phyloP scores from a whole-genome alignment of 2,888 invertebrate genomes.

The Tachina lurida region DNA sequence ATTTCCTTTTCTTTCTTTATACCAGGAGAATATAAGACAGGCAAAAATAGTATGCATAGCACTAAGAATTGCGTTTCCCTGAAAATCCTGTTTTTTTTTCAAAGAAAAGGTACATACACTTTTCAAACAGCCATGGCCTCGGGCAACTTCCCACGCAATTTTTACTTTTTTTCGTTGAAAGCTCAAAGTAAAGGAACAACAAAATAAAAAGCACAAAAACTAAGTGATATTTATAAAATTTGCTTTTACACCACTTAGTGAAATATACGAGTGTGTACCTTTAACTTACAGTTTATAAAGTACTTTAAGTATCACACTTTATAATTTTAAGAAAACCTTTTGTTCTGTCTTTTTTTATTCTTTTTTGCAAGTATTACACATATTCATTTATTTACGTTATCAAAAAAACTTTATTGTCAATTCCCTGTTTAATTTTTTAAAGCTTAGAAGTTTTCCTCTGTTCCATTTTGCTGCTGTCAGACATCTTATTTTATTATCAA shows the following conservation, averaged over 20 bases:
- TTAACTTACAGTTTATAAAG: not conserved
- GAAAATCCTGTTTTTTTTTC: not conserved
- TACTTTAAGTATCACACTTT: not conserved
- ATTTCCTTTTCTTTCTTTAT: constrained; percentile 3
- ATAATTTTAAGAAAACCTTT: not conserved
- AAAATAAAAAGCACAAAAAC: not conserved
- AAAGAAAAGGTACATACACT: not conserved
- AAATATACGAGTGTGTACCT: not conserved
- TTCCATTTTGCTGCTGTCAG: not conserved
- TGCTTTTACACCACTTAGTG: not conserved
- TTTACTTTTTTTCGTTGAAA: not conserved
- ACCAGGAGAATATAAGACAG: constrained; percentile 8
- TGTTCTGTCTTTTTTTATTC: not conserved
- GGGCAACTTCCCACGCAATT: constrained; percentile 70
- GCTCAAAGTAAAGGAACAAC: not conserved
- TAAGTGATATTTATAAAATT: constrained; percentile 1
- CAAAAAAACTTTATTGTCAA: constrained; percentile 8
- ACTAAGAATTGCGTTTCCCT: not conserved
- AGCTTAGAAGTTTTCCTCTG: not conserved
- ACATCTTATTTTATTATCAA: not conserved
- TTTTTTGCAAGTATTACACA: not conserved
- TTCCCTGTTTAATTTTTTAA: constrained; percentile 13
- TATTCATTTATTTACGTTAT: not conserved
- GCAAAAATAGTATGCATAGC: not conserved
- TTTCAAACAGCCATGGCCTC: constrained; percentile 66